phyloP scores from a whole-genome alignment of 2,113 vertebrate species.

The Pyxicephalus adspersus region DNA sequence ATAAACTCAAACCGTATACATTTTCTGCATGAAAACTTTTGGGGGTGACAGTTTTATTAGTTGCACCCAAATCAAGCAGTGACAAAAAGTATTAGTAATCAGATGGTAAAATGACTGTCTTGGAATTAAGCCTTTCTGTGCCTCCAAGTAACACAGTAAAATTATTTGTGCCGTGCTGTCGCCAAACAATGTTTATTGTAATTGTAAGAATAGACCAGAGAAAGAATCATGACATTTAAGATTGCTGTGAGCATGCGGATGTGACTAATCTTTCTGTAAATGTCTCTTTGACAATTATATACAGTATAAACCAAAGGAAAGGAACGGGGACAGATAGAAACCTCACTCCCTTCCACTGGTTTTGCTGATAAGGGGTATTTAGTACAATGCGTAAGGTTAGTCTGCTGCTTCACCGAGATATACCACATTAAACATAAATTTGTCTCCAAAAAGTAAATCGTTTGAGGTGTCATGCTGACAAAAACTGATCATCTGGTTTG shows the following conservation, averaged over 20 bases:
- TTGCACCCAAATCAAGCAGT: background rate
- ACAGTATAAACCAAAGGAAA: slow-evolving; percentile 37
- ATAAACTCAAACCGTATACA: too few relatives aligned
- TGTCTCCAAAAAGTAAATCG: too few relatives aligned
- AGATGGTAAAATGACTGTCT: background rate
- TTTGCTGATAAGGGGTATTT: background rate
- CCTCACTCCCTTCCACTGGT: background rate
- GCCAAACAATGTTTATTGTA: slow-evolving; percentile 41
- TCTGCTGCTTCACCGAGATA: background rate
- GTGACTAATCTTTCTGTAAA: slow-evolving; percentile 46
- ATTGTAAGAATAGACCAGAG: slow-evolving; percentile 24
- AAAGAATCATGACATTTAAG: slow-evolving; percentile 45
- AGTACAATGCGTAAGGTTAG: background rate
- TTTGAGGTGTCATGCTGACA: too few relatives aligned
- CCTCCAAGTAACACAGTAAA: slow-evolving; percentile 2
- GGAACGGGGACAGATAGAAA: background rate
- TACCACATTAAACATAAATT: too few relatives aligned
- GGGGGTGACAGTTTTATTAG: background rate
- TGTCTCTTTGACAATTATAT: slow-evolving; percentile 35
- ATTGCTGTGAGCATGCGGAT: slow-evolving; percentile 32
- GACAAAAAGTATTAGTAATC: slow-evolving; percentile 15
- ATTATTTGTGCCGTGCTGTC: slow-evolving; percentile 11
- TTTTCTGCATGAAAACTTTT: too few relatives aligned
- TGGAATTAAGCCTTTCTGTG: slow-evolving; percentile 21
- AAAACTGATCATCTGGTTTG: too few relatives aligned